Evolutionary conservation across 2,113 vertebrate genomes (phyloP).

Genomic region (Spea bombifrons): DNA sequence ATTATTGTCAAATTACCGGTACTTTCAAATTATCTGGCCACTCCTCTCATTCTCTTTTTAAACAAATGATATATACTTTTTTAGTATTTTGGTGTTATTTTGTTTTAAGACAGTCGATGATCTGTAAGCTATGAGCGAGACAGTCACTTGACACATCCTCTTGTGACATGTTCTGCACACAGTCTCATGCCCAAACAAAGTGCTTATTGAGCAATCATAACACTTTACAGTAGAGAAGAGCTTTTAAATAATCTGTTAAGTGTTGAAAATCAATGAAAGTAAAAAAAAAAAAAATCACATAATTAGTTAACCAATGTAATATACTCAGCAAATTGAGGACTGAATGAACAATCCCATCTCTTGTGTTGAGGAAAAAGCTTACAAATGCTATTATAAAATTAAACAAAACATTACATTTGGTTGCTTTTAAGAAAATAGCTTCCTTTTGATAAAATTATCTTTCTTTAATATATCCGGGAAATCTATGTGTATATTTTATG

Average conservation of each 20-base stretch:
- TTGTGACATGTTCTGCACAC: background rate
- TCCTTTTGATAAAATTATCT: too few species aligned
- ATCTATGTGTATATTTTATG: too few species aligned
- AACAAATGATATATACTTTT: background rate
- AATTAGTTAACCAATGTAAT: conserved; percentile 18
- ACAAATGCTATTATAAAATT: too few species aligned
- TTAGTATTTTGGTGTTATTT: background rate
- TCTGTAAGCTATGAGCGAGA: background rate
- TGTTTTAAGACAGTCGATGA: background rate
- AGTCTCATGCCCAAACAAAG: background rate
- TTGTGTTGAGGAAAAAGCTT: background rate
- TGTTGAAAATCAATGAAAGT: conserved; percentile 35
- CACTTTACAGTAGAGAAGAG: conserved; percentile 11
- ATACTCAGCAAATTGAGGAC: background rate
- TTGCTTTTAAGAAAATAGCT: background rate
- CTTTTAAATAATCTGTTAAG: conserved; percentile 35
- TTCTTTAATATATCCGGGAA: too few species aligned
- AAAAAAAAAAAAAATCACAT: conserved; percentile 16
- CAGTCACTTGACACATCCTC: conserved; percentile 12
- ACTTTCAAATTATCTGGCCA: too few species aligned
- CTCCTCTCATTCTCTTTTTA: too few species aligned
- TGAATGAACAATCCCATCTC: background rate
- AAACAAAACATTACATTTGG: background rate
- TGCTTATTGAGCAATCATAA: conserved; percentile 9
- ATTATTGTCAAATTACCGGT: too few species aligned